A percentile compares a stretch with the other conserved stretches of the same genome.
phyloP scores from a whole-genome alignment of 2,888 invertebrate species.

The Mechanitis messenoides region DNA sequence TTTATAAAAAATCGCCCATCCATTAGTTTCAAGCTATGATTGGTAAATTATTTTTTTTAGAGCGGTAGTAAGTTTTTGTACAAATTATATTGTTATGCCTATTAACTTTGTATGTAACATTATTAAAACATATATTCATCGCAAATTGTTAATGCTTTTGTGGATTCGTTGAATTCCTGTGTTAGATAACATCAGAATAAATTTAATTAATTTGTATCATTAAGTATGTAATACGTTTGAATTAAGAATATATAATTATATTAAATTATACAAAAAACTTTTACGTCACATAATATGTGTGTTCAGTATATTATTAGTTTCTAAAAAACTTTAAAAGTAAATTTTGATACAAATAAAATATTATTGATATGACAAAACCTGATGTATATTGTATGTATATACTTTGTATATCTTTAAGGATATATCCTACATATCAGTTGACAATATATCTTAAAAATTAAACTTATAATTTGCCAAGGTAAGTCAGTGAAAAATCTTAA shows the following conservation, averaged over 20 bases:
- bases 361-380: too few species aligned
- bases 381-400: too few species aligned
- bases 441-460: too few species aligned
- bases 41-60: constrained; percentile 26
- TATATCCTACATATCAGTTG: too few species aligned
- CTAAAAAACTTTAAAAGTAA: too few species aligned
- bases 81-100: constrained; percentile 27
- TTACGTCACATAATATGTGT: too few species aligned
- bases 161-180: constrained; percentile 22
- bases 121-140: constrained; percentile 12
- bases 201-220: constrained; percentile 18
- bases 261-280: too few species aligned
- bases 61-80: constrained; percentile 29
- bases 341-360: too few species aligned
- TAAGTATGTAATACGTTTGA: neutral
- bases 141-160: constrained; percentile 14
- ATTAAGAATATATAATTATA: too few species aligned
- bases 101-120: constrained; percentile 26
- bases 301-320: too few species aligned
- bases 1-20: constrained; percentile 14
- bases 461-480: too few species aligned
- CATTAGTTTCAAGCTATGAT: constrained; percentile 14
- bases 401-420: too few species aligned
- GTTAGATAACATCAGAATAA: constrained; percentile 17
- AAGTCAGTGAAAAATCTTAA: constrained; percentile 13